Evolutionary conservation across 1,140 invertebrate genomes (phyloP).

Genomic region (Palaemon carinicauda): DNA sequence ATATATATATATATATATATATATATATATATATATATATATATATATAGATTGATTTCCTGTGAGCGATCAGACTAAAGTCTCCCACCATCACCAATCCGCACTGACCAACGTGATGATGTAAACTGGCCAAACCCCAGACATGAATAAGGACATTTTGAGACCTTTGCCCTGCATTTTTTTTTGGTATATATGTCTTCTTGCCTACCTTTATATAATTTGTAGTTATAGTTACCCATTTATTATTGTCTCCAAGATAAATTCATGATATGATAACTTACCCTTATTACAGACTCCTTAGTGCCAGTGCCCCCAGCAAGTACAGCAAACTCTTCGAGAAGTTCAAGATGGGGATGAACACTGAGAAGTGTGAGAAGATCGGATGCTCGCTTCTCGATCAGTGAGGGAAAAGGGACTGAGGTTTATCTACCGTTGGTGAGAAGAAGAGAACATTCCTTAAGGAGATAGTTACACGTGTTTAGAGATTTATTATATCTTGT

Average conservation of each 20-base stretch:
- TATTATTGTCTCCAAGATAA: too few species aligned
- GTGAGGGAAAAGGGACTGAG: neutral
- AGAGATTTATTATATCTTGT: too few species aligned
- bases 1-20: slow-evolving; percentile 19
- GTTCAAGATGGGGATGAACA: slow-evolving; percentile 11
- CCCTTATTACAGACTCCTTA: neutral
- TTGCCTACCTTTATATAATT: neutral
- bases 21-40: slow-evolving; percentile 17
- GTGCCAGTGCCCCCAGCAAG: neutral
- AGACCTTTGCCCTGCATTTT: too few species aligned
- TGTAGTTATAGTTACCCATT: too few species aligned
- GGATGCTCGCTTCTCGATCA: neutral
- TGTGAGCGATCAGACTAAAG: neutral
- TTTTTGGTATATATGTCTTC: neutral
- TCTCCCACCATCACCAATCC: too few species aligned
- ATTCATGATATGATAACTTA: neutral
- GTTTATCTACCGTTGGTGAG: neutral
- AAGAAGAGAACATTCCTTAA: neutral
- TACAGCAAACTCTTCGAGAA: neutral
- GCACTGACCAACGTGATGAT: too few species aligned
- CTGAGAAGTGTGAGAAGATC: neutral
- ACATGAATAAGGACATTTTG: neutral
- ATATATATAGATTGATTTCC: neutral
- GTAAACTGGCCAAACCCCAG: too few species aligned
- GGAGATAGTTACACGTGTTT: neutral